A percentile compares a stretch with the other conserved stretches of the same genome.
These are phyloP conservation scores for Geodia barretti DNA, from an alignment of 37 sponge, comb jelly and placozoan species.

Conservation along the genomic window DNA sequence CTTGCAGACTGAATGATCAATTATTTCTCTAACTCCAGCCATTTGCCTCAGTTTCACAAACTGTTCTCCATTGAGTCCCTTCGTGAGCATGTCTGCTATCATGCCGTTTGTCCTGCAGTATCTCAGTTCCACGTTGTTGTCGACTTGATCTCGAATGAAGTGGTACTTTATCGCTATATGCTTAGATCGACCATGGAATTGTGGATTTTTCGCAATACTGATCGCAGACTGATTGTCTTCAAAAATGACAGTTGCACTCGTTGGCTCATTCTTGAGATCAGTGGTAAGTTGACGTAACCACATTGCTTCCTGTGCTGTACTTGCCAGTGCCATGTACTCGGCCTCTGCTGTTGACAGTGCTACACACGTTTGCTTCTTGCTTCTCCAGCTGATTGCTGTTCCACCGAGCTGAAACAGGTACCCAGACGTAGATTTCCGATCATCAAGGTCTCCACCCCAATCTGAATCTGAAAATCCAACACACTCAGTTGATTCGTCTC, in stretches of 20 bases:
- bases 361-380: conserved; percentile 39
- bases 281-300: conserved; percentile 38
- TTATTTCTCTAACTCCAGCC: conserved; percentile 21
- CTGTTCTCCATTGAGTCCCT: background rate
- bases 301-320: conserved; percentile 38
- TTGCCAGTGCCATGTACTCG: conserved; percentile 45
- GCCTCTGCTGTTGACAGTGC: conserved; percentile 37
- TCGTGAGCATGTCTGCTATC: too few relatives aligned
- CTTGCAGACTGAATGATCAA: background rate
- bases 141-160: too few relatives aligned
- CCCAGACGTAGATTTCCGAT: conserved; percentile 27
- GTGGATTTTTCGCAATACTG: too few relatives aligned
- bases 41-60: conserved; percentile 28
- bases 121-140: too few relatives aligned
- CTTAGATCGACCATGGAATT: too few relatives aligned
- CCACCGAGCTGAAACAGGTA: background rate
- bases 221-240: conserved; percentile 36
- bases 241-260: too few relatives aligned
- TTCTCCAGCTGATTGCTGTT: conserved; percentile 33
- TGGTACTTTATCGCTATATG: too few relatives aligned
- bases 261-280: conserved; percentile 16
- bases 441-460: conserved; percentile 32
- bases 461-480: conserved; percentile 35
- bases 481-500: background rate
- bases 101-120: too few relatives aligned